A percentile compares a stretch with the other conserved stretches of the same genome.
phyloP scores from a whole-genome alignment of 2,797 vertebrate species.

The Threskiornis aethiopicus region DNA sequence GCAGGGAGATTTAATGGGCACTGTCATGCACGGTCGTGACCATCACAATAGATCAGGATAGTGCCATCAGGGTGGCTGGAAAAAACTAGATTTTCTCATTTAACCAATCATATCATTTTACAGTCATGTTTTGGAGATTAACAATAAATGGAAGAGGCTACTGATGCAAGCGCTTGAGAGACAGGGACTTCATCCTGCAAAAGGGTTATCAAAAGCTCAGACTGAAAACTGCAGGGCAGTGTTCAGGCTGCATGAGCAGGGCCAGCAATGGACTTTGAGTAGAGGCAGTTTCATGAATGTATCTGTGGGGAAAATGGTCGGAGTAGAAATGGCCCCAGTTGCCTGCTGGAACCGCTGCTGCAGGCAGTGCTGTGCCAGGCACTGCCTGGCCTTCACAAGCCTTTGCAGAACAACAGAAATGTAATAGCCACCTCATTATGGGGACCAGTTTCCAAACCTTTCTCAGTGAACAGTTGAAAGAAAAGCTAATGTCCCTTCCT shows the following conservation, averaged over 20 bases:
- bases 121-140: neutral
- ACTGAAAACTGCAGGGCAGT: neutral
- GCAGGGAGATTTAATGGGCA: neutral
- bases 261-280: neutral
- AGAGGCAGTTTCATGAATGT: neutral
- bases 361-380: neutral
- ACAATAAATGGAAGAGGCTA: neutral
- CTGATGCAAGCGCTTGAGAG: neutral
- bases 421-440: neutral
- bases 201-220: accelerated
- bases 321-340: neutral
- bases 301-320: neutral
- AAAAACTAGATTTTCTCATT: neutral
- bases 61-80: neutral
- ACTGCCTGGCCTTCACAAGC: neutral
- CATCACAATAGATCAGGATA: neutral
- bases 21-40: accelerated
- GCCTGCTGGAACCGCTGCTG: neutral
- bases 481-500: neutral
- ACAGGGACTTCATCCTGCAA: neutral
- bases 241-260: neutral
- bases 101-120: neutral
- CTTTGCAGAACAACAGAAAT: neutral
- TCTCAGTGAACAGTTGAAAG: neutral
- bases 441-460: neutral